These are phyloP conservation scores for Paratrypauchen microcephalus DNA, from an alignment of 2,797 vertebrate species.

Conservation along the genomic window DNA sequence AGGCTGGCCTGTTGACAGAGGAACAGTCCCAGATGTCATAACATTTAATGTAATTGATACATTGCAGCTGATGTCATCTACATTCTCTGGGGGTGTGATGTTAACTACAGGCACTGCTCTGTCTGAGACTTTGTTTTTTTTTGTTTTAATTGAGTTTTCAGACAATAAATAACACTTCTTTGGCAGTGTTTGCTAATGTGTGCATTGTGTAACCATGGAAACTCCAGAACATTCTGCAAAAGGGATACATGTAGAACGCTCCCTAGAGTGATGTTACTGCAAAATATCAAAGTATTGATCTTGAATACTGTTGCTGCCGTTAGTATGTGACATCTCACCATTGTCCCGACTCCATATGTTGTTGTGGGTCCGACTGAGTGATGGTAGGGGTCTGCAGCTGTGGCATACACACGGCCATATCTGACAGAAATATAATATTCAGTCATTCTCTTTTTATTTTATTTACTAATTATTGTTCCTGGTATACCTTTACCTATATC, in stretches of 20 bases:
- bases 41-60: background rate
- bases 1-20: conserved; percentile 78
- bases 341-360: conserved; percentile 81
- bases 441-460: background rate
- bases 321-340: conserved; percentile 70
- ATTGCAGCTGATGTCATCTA: too few species aligned
- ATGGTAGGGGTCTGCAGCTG: conserved; percentile 81
- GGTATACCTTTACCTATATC: background rate
- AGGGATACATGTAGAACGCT: too few species aligned
- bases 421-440: conserved; percentile 48
- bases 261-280: too few species aligned
- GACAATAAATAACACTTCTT: too few species aligned
- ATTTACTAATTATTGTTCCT: background rate
- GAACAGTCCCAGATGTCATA: conserved; percentile 29
- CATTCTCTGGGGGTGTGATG: too few species aligned
- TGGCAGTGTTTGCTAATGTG: too few species aligned
- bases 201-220: too few species aligned
- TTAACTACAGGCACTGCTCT: too few species aligned
- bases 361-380: conserved; percentile 81
- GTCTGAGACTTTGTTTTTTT: too few species aligned
- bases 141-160: too few species aligned
- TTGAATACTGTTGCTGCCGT: conserved; percentile 6
- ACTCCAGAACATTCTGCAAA: too few species aligned
- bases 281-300: background rate
- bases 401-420: conserved; percentile 79